These are phyloP conservation scores for Matsumyia berberina DNA, from an alignment of 2,888 invertebrate genomes.

Conservation along the genomic window DNA sequence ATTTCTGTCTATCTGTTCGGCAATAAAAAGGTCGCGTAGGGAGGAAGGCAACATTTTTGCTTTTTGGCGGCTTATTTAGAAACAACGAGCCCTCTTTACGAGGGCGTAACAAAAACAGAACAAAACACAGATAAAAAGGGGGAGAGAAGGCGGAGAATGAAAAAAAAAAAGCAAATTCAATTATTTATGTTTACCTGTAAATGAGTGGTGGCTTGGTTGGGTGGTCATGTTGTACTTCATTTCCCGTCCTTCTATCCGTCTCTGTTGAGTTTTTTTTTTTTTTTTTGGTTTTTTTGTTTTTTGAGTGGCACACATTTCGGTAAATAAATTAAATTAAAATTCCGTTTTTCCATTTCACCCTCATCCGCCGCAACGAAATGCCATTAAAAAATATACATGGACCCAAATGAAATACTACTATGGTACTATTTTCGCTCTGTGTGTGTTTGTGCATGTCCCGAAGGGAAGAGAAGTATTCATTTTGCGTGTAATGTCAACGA, in stretches of 20 bases:
- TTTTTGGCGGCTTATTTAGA: constrained; percentile 19
- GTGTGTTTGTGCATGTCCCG: constrained; percentile 5
- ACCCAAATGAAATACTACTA: constrained; percentile 39
- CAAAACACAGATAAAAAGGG: constrained; percentile 10
- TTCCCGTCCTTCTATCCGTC: neutral
- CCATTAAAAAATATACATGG: constrained; percentile 58
- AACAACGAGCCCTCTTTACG: constrained; percentile 5
- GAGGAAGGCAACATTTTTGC: neutral
- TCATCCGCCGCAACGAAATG: constrained; percentile 61
- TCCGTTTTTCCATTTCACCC: constrained; percentile 53
- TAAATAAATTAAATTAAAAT: constrained; percentile 70
- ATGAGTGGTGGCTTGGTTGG: constrained; percentile 47
- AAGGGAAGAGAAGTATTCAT: constrained; percentile 34
- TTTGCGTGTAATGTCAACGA: constrained; percentile 68
- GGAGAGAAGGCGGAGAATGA: neutral
- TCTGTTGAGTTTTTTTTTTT: neutral
- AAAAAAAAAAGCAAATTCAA: constrained; percentile 57
- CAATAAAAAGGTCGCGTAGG: constrained; percentile 26
- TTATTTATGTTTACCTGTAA: constrained; percentile 65
- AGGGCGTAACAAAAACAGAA: neutral
- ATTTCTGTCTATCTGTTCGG: constrained; percentile 25
- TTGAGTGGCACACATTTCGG: constrained; percentile 48
- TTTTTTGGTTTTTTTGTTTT: constrained; percentile 5
- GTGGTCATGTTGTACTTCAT: constrained; percentile 43
- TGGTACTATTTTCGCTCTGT: constrained; percentile 24